Conservation (phyloP, 2,113 vertebrate species). For the Campylomormyrus numenius region DNA sequence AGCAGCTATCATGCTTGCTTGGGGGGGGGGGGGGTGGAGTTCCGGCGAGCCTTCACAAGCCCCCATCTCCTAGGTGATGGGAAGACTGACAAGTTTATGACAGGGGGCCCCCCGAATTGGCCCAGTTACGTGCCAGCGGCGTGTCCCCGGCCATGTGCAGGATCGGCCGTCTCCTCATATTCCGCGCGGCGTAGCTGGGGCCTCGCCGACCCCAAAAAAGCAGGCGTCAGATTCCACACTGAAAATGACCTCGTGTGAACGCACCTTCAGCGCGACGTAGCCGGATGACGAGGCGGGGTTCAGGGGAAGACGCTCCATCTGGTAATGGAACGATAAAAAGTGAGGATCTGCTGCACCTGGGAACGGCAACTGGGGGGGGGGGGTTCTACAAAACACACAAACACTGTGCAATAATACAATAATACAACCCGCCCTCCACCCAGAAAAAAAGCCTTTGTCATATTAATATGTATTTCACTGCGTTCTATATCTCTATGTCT, state of each 20-base stretch:
- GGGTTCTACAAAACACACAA: not conserved
- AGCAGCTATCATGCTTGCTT: not conserved
- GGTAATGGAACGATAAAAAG: slow-evolving; percentile 24
- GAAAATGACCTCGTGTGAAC: not conserved
- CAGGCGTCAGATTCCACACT: not conserved
- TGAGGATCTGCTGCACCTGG: slow-evolving; percentile 19
- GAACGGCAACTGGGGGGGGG: not conserved
- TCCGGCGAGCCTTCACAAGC: not conserved
- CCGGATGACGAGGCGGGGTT: not conserved
- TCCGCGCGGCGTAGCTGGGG: not conserved
- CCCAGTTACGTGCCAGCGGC: not conserved
- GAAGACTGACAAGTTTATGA: not conserved
- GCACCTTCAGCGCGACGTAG: too few relatives aligned
- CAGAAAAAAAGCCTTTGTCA: not conserved
- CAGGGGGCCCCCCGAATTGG: not conserved
- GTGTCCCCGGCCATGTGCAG: not conserved
- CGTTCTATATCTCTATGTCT: not conserved
- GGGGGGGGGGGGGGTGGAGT: not conserved
- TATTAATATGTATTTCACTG: not conserved
- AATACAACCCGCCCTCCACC: not conserved
- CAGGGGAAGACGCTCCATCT: not conserved
- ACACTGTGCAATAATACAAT: not conserved
- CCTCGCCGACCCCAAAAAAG: not conserved
- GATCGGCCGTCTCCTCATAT: not conserved
- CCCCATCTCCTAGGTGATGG: not conserved